Evolutionary conservation across 2,797 vertebrate species (phyloP).

Genomic region (Taenioides sp.): DNA sequence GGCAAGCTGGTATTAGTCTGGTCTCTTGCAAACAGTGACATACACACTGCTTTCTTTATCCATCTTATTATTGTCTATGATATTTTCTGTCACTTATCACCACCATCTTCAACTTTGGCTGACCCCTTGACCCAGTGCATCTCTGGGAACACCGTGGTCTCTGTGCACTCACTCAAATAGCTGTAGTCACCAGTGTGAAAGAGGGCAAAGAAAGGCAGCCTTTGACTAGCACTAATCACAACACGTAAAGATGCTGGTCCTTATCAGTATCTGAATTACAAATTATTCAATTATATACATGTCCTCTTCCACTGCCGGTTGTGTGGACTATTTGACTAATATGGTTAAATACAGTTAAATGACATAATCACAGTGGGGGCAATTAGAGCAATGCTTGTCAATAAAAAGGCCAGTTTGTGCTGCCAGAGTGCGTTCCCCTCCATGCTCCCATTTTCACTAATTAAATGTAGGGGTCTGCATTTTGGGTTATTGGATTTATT

Average conservation of each 20-base stretch:
- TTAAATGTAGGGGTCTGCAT: slow-evolving; percentile 70
- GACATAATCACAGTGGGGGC: slow-evolving; percentile 62
- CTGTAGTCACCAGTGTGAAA: slow-evolving; percentile 35
- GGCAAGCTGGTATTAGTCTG: background rate
- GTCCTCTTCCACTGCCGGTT: slow-evolving; percentile 52
- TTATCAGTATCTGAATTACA: slow-evolving; percentile 47
- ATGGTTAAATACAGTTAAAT: slow-evolving; percentile 74
- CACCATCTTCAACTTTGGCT: slow-evolving; percentile 17
- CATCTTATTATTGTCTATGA: background rate
- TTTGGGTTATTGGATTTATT: slow-evolving; percentile 74
- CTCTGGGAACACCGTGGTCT: slow-evolving; percentile 55
- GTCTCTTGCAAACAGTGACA: too few relatives aligned
- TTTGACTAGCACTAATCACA: slow-evolving; percentile 72
- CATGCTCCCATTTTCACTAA: slow-evolving; percentile 64
- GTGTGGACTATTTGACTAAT: slow-evolving; percentile 62
- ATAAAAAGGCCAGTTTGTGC: slow-evolving; percentile 63
- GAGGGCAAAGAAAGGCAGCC: slow-evolving; percentile 49
- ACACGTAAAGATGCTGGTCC: slow-evolving; percentile 37
- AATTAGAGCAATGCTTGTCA: slow-evolving; percentile 56
- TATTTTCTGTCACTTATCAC: background rate
- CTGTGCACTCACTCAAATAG: slow-evolving; percentile 54
- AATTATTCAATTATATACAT: slow-evolving; percentile 71
- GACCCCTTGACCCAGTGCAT: slow-evolving; percentile 49
- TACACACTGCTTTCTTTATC: background rate
- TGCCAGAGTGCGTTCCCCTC: slow-evolving; percentile 47